Conservation (phyloP, 2,888 invertebrate species). For the Venustoraphidia nigricollis region DNA sequence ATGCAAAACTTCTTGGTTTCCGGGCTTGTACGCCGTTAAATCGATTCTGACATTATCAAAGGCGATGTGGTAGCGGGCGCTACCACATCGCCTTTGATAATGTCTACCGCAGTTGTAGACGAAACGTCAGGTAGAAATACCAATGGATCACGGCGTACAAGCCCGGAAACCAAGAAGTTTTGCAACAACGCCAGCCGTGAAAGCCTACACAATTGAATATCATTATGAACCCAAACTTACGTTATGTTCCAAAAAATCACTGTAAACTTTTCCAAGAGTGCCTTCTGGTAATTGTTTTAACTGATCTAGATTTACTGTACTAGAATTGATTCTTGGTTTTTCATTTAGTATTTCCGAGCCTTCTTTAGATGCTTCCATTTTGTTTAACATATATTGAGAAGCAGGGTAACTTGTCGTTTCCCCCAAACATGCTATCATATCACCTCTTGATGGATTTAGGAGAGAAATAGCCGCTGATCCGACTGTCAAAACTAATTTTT, state of each 20-base stretch:
- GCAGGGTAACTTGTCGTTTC: slow-evolving; percentile 74
- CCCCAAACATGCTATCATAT: slow-evolving; percentile 90
- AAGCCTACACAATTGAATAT: too few relatives aligned
- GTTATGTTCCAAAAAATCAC: slow-evolving; percentile 66
- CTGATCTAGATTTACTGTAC: slow-evolving; percentile 57
- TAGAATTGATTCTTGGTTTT: slow-evolving; percentile 76
- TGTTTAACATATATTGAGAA: slow-evolving; percentile 49
- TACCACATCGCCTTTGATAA: too few relatives aligned
- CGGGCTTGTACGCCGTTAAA: too few relatives aligned
- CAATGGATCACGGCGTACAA: too few relatives aligned
- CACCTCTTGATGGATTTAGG: slow-evolving; percentile 64
- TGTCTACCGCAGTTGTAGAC: too few relatives aligned
- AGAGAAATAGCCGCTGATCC: slow-evolving; percentile 80
- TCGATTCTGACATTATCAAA: too few relatives aligned
- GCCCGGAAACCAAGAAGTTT: too few relatives aligned
- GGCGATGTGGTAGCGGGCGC: too few relatives aligned
- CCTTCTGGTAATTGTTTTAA: slow-evolving; percentile 58
- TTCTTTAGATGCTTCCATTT: slow-evolving; percentile 64
- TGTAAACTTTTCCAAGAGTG: slow-evolving; percentile 77
- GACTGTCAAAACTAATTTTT: slow-evolving; percentile 60
- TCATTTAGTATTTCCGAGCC: slow-evolving; percentile 60
- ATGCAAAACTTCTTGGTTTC: too few relatives aligned
- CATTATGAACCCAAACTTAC: slow-evolving; percentile 23
- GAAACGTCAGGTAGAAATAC: too few relatives aligned
- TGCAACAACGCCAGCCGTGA: too few relatives aligned